A percentile compares a stretch with the other conserved stretches of the same genome.
These are phyloP conservation scores for Emydoidea blandingii DNA, from an alignment of 2,797 vertebrate genomes.

Conservation along the genomic window DNA sequence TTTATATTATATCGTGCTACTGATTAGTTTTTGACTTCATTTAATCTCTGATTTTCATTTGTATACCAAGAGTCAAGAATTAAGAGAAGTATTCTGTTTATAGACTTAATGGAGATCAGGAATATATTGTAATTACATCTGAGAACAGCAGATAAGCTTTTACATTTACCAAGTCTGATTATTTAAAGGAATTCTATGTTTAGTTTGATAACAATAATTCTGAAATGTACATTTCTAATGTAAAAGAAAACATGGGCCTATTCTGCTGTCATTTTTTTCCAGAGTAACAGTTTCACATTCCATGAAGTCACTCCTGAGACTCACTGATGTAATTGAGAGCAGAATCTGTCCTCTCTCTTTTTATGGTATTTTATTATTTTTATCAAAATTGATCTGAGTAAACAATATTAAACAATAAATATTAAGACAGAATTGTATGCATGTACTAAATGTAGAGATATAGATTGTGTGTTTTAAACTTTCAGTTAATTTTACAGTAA, in stretches of 20 bases:
- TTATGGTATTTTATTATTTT: not conserved
- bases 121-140: slow-evolving; percentile 60
- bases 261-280: not conserved
- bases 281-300: not conserved
- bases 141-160: slow-evolving; percentile 54
- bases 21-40: slow-evolving; percentile 51
- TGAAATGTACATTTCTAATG: slow-evolving; percentile 10
- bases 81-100: slow-evolving; percentile 59
- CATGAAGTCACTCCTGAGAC: not conserved
- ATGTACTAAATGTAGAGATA: not conserved
- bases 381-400: fast-evolving
- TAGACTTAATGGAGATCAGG: slow-evolving; percentile 46
- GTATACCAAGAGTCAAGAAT: slow-evolving; percentile 52
- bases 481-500: not conserved
- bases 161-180: slow-evolving; percentile 38
- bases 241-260: not conserved
- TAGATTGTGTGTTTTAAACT: not conserved
- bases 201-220: slow-evolving; percentile 45
- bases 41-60: slow-evolving; percentile 63
- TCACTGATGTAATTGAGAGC: fast-evolving
- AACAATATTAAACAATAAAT: not conserved
- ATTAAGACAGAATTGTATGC: not conserved
- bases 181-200: slow-evolving; percentile 2
- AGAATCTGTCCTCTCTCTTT: not conserved
- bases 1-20: slow-evolving; percentile 22